A percentile compares a stretch with the other conserved stretches of the same genome.
Evolutionary conservation across 1,140 invertebrate species (phyloP).

Genomic region (Nymphalis io): DNA sequence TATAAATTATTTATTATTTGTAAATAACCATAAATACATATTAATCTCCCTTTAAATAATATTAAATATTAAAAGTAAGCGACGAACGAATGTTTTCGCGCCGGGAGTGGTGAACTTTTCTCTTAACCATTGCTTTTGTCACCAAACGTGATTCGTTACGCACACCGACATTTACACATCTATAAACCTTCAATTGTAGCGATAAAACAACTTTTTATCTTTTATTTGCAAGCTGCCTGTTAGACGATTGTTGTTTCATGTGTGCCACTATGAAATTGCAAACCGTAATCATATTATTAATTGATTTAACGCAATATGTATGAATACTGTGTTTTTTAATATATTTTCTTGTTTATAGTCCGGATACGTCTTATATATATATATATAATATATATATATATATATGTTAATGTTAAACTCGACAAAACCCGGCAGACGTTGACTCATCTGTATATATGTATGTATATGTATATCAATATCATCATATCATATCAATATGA

Average conservation of each 20-base stretch:
- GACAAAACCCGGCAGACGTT: too few relatives aligned
- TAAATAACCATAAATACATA: too few relatives aligned
- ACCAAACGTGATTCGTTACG: constrained; percentile 20
- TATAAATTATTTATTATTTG: too few relatives aligned
- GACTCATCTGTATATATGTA: too few relatives aligned
- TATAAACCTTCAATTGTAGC: constrained; percentile 21
- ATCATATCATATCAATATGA: too few relatives aligned
- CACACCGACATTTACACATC: not conserved
- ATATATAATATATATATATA: too few relatives aligned
- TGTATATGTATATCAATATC: too few relatives aligned
- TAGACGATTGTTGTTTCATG: not conserved
- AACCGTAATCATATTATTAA: too few relatives aligned
- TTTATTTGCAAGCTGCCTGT: constrained; percentile 18
- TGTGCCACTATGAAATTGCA: too few relatives aligned
- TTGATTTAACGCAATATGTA: not conserved
- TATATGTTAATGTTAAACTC: too few relatives aligned
- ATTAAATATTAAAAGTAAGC: not conserved
- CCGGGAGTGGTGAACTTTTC: not conserved
- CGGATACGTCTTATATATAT: too few relatives aligned
- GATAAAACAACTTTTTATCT: constrained; percentile 23
- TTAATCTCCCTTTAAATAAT: not conserved
- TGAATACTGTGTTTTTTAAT: not conserved
- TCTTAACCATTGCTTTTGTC: constrained; percentile 10
- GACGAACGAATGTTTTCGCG: not conserved
- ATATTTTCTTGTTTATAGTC: too few relatives aligned